Conservation (phyloP, 35 echinoderm and acorn worm genomes). For the Nesometra sesokonis region DNA sequence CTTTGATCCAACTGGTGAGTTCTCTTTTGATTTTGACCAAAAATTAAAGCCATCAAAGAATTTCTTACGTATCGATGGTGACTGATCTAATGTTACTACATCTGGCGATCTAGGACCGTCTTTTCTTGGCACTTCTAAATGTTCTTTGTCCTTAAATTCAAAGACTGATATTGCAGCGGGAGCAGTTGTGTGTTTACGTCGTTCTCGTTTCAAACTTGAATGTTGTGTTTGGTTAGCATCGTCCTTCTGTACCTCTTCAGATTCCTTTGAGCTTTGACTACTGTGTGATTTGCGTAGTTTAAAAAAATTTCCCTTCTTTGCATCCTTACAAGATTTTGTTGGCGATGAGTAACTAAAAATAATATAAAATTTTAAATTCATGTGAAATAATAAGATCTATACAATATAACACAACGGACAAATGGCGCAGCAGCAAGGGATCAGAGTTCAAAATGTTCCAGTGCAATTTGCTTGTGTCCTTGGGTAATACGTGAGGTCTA, state of each 20-base stretch:
- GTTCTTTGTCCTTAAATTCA: constrained; percentile 89
- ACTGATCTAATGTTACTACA: constrained; percentile 38
- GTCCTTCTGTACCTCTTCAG: constrained; percentile 34
- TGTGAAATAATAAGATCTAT: neutral
- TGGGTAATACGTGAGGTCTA: too few relatives aligned
- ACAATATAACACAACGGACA: too few relatives aligned
- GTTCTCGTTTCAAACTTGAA: constrained; percentile 72
- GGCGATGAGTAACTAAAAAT: neutral
- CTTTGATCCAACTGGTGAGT: constrained; percentile 77
- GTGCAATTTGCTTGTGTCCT: too few relatives aligned
- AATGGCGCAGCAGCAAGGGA: too few relatives aligned
- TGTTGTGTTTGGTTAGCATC: constrained; percentile 16
- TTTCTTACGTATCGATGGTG: constrained; percentile 88
- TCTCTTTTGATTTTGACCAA: constrained; percentile 84
- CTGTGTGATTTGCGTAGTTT: constrained; percentile 57
- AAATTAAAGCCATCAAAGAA: constrained; percentile 97
- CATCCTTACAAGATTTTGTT: neutral
- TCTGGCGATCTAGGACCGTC: constrained; percentile 20
- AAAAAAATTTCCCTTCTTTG: neutral
- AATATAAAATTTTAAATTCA: neutral
- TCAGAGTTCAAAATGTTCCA: too few relatives aligned
- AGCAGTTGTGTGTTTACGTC: constrained; percentile 80
- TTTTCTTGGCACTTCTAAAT: constrained; percentile 31
- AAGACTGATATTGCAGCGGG: constrained; percentile 82
- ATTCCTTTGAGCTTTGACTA: constrained; percentile 36